phyloP scores from a whole-genome alignment of 2,888 invertebrate species.

The Drosophila aldrichi region DNA sequence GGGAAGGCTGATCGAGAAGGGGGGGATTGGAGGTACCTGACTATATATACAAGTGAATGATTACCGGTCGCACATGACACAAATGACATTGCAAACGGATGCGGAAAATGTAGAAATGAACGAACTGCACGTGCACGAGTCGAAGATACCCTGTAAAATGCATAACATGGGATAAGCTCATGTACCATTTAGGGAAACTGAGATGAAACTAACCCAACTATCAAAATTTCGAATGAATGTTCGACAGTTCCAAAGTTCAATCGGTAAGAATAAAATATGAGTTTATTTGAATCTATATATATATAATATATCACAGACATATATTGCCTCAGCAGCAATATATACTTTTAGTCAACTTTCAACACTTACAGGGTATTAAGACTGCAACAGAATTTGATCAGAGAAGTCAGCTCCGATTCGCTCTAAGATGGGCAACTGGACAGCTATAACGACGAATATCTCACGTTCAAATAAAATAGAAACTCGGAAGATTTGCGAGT shows the following conservation, averaged over 20 bases:
- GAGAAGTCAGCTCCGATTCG: slow-evolving; percentile 30
- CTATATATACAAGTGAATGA: slow-evolving; percentile 58
- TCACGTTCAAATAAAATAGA: slow-evolving; percentile 49
- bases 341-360: not conserved
- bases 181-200: too few relatives aligned
- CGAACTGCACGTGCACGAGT: slow-evolving; percentile 5
- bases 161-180: too few relatives aligned
- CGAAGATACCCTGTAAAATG: slow-evolving; percentile 9
- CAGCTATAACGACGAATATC: slow-evolving; percentile 44
- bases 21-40: not conserved
- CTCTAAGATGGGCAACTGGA: slow-evolving; percentile 34
- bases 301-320: not conserved
- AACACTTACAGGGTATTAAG: slow-evolving; percentile 10
- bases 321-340: not conserved
- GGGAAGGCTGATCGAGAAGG: not conserved
- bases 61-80: slow-evolving; percentile 66
- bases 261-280: too few relatives aligned
- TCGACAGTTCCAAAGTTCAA: not conserved
- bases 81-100: slow-evolving; percentile 79
- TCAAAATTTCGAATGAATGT: not conserved
- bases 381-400: slow-evolving; percentile 13
- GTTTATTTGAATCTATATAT: not conserved
- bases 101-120: slow-evolving; percentile 62
- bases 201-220: not conserved
- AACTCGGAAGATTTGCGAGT: slow-evolving; percentile 32